Evolutionary conservation across 1,140 invertebrate genomes (phyloP).

Genomic region (honey bee (Apis mellifera)): Amel_HAv3.1 CM009936.2:8429001-8429500

Average conservation of each 20-base stretch:
- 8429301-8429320: conserved; percentile 76
- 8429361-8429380: conserved; percentile 73
- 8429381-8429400: conserved; percentile 43
- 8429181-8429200: neutral
- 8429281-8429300: conserved; percentile 60
- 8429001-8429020: conserved; percentile 6
- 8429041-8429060: conserved; percentile 27
- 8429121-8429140: conserved; percentile 48
- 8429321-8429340: conserved; percentile 76
- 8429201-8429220: neutral
- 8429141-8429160: neutral
- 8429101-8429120: conserved; percentile 57
- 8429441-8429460: conserved; percentile 16
- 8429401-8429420: conserved; percentile 35
- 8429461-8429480: conserved; percentile 2
- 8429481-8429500: conserved; percentile 13
- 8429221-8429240: neutral
- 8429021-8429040: neutral
- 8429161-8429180: conserved; percentile 10
- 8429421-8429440: neutral
- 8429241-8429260: neutral
- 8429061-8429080: conserved; percentile 61
- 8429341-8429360: conserved; percentile 74
- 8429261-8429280: conserved; percentile 57
- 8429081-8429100: conserved; percentile 67